Evolutionary conservation across 2,113 vertebrate species (phyloP).

Genomic region (Psephotus haematonotus): DNA sequence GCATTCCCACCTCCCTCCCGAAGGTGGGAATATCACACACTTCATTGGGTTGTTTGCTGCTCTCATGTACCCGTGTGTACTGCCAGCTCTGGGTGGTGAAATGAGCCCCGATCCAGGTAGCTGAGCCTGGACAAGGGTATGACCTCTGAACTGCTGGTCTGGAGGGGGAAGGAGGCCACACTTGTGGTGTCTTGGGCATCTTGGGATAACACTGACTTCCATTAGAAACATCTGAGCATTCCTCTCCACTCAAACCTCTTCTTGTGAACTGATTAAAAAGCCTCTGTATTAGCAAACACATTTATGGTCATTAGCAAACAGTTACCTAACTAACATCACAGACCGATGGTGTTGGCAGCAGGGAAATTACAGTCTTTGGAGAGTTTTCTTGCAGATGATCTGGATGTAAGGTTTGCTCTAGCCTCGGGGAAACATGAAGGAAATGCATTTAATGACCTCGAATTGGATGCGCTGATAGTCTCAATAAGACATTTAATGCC

Average conservation of each 20-base stretch:
- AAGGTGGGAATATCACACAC: neutral
- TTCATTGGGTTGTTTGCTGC: neutral
- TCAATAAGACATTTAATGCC: slow-evolving; percentile 46
- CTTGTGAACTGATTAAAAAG: slow-evolving; percentile 51
- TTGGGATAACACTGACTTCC: neutral
- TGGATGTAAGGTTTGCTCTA: slow-evolving; percentile 45
- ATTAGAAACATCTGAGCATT: neutral
- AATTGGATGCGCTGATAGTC: slow-evolving; percentile 38
- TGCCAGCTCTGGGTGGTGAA: neutral
- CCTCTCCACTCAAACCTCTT: neutral
- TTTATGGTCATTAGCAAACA: slow-evolving; percentile 61
- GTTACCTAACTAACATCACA: slow-evolving; percentile 56
- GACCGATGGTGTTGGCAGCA: slow-evolving; percentile 46
- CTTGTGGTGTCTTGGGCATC: neutral
- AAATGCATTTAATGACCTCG: slow-evolving; percentile 36
- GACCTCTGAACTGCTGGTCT: neutral
- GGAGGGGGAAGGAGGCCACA: neutral
- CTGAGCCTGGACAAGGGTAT: neutral
- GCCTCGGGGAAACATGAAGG: slow-evolving; percentile 56
- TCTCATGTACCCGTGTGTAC: neutral
- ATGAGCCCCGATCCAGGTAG: neutral
- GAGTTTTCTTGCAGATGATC: slow-evolving; percentile 37
- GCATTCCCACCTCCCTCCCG: neutral
- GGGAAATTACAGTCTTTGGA: slow-evolving; percentile 39
- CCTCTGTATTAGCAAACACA: slow-evolving; percentile 24